Base-by-base conservation (phyloP, 2,113 vertebrate genomes). In the Pelecanoides urinatrix region DNA sequence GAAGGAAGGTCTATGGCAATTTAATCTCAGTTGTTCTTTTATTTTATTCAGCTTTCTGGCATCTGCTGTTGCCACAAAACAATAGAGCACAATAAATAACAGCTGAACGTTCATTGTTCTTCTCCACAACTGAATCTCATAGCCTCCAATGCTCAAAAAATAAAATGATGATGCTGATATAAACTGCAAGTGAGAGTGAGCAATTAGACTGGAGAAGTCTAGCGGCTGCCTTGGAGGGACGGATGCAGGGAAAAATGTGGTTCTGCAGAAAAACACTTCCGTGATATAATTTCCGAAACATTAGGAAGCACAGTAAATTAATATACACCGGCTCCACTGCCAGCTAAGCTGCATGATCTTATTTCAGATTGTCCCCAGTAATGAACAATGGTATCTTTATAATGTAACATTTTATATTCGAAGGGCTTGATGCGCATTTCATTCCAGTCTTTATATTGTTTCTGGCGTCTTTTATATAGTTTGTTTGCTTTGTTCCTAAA, bases 21-120 rank as follows among this genome's bases (percentile, higher is more conserved):
- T 97, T 95, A 96, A 95, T 96, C 79, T 84, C 87, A 71, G 96
- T 94, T 93, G 87, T 96, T 96, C 94, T 96, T 94, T 81, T 16
- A 81, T 91, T 95, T 96, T 95, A 56, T 96, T 95, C 95, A 96
- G 96, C 86, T 96, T 95, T 97, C 95, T 95, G 93, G 94, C 97
- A 97, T 97, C 97, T 97, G 96, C 95, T 95, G 92, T 95, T 96
- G 92, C 94, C 92, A 92, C 90, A 94, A 97, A 97, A 97, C 97
- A 97, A 97, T 97, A 72, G 95, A 97, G 61, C 76, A 80, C 94
- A 95, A 96, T 94, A 91, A 95, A 87, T 95, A 97, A 95, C 97
- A 97, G 96, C 94, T 97, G 97, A 97, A 92, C 26, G 2, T 63
- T 95, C 96, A 97, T 97, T 97, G 96, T 97, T 97, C 92, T 95